phyloP scores from a whole-genome alignment of 2,113 vertebrate species.

The Machaerirhynchus nigripectus region DNA sequence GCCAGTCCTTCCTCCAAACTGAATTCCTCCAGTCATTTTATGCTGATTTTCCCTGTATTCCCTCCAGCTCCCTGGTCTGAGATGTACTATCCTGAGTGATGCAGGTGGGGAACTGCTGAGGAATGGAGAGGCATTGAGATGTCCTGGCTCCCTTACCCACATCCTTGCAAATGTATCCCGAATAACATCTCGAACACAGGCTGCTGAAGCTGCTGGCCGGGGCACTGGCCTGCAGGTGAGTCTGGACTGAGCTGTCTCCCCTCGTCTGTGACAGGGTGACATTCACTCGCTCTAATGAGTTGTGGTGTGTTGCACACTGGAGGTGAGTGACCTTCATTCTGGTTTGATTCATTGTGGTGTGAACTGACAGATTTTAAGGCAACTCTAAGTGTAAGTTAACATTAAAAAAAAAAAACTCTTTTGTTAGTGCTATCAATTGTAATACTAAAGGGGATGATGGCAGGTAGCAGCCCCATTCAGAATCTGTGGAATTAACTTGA shows the following conservation, averaged over 20 bases:
- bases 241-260: not conserved
- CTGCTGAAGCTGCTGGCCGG: not conserved
- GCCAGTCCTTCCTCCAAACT: not conserved
- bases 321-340: not conserved
- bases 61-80: not conserved
- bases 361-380: not conserved
- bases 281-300: not conserved
- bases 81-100: not conserved
- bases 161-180: not conserved
- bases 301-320: not conserved
- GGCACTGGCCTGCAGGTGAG: not conserved
- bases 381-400: not conserved
- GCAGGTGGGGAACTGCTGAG: not conserved
- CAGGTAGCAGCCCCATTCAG: not conserved
- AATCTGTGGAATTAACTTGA: not conserved
- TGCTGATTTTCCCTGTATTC: not conserved
- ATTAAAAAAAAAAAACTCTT: not conserved
- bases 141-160: not conserved
- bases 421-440: not conserved
- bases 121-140: not conserved
- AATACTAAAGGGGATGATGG: not conserved
- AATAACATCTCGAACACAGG: not conserved
- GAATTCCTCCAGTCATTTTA: not conserved
- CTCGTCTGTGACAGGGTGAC: not conserved
- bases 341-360: not conserved